A percentile compares a stretch with the other conserved stretches of the same genome.
Conservation (phyloP, 1,140 invertebrate species). For the Papilio xuthus region DNA sequence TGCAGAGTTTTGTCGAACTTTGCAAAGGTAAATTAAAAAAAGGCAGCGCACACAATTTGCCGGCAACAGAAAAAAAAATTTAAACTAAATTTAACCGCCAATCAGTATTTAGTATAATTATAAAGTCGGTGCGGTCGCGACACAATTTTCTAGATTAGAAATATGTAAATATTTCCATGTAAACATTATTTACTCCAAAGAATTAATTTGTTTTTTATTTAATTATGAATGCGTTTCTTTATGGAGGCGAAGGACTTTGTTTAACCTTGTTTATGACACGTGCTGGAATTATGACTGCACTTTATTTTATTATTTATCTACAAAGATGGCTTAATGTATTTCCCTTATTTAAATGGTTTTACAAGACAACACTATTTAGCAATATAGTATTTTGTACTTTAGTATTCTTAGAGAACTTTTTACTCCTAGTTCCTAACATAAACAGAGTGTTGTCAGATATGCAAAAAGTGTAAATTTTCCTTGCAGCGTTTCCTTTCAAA, state of each 20-base stretch:
- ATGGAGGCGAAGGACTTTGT: neutral
- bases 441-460: neutral
- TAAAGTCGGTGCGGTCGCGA: neutral
- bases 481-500: neutral
- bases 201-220: conserved; percentile 11
- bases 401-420: neutral
- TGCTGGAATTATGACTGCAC: neutral
- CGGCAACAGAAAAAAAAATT: no score
- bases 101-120: conserved; percentile 14
- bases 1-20: neutral
- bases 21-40: neutral
- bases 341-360: neutral
- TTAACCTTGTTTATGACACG: neutral
- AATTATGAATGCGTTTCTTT: neutral
- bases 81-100: neutral
- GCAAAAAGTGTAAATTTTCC: neutral
- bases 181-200: neutral
- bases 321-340: neutral
- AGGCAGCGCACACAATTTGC: neutral
- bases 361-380: neutral
- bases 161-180: conserved; percentile 29
- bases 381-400: neutral
- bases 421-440: neutral
- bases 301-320: neutral
- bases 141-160: conserved; percentile 30